Evolutionary conservation across 53 echinoderm and acorn worm species (phyloP), one percentile per base, ranked within the genome.

Genomic region (Pentamera pediparva): DNA sequence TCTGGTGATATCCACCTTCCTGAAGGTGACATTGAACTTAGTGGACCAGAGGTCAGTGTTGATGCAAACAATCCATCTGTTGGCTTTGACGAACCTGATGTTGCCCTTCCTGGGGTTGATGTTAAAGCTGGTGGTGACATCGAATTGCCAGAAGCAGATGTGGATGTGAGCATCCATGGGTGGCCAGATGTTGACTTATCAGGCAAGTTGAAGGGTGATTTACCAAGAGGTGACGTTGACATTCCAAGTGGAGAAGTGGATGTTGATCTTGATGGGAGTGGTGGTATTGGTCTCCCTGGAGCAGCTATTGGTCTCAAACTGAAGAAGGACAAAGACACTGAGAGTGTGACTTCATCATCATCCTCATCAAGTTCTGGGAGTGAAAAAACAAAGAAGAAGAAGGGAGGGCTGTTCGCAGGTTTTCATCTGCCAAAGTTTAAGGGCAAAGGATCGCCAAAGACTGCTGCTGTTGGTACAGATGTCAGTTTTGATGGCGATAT

Each of bases 401-500:
- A 41, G 45, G 45, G 30, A 67, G 84, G 81, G 25, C 71, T 91
- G 30, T 77, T 87, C 47, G 63, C 72, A 32, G 84, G 81, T 41
- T 69, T 82, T 47, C 75, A 82, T 65, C 53, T 85, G 45, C 90
- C 81, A 28, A 81, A 76, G n/a, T 37, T 83, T 21, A 37, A 76
- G 29, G 69, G 54, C 24, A 53, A 82, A 41, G 54, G 60, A 29
- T 31, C 3, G 24, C 9, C 51, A 20, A 20, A 24, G 9, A 50
- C 51, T 20, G 11, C 19, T 15, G 33, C 69, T 58, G 21, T 3
- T 34, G 32, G 32, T 30, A 11, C 36, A 34, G 62, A 62, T 36
- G 3, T 32, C 21, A 39, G 24, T 40, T 27, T 65, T 48, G 64
- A 51, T 26, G 24, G 63, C 24, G 32, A 37, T 28, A 20, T 26